Evolutionary conservation across 2,888 invertebrate species (phyloP).

Genomic region (Rotaria sp.): DNA sequence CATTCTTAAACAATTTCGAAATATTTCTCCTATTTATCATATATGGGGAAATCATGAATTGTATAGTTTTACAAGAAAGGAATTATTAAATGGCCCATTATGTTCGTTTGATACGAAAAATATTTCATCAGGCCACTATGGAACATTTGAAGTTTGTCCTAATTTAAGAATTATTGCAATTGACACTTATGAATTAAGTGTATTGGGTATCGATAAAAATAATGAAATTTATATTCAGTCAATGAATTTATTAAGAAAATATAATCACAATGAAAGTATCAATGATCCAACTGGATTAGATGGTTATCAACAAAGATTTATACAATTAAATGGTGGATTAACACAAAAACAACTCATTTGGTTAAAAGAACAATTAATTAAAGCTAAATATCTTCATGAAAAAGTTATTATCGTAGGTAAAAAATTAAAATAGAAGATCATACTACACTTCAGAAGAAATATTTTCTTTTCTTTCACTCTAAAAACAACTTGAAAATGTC

Average conservation of each 20-base stretch:
- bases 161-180: constrained; percentile 48
- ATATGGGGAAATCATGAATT: constrained; percentile 55
- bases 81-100: constrained; percentile 42
- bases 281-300: constrained; percentile 47
- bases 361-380: constrained; percentile 47
- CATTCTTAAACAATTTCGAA: constrained; percentile 40
- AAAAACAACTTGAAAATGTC: too few species aligned
- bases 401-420: constrained; percentile 53
- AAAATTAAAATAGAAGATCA: constrained; percentile 45
- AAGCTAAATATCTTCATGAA: constrained; percentile 46
- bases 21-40: constrained; percentile 46
- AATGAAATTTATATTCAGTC: constrained; percentile 46
- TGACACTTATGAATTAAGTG: constrained; percentile 53
- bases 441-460: constrained; percentile 44
- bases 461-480: too few species aligned
- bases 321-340: constrained; percentile 53
- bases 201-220: constrained; percentile 47
- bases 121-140: neutral
- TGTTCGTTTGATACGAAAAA: constrained; percentile 7
- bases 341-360: constrained; percentile 50
- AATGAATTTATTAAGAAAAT: constrained; percentile 43
- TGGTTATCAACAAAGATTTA: constrained; percentile 47
- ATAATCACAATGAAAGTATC: constrained; percentile 49
- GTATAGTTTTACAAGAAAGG: constrained; percentile 51
- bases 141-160: constrained; percentile 43